Percentiles rank a stretch among this genome's conserved stretches.
Conservation (phyloP, 2,113 vertebrate species). For the Caloenas nicobarica region DNA sequence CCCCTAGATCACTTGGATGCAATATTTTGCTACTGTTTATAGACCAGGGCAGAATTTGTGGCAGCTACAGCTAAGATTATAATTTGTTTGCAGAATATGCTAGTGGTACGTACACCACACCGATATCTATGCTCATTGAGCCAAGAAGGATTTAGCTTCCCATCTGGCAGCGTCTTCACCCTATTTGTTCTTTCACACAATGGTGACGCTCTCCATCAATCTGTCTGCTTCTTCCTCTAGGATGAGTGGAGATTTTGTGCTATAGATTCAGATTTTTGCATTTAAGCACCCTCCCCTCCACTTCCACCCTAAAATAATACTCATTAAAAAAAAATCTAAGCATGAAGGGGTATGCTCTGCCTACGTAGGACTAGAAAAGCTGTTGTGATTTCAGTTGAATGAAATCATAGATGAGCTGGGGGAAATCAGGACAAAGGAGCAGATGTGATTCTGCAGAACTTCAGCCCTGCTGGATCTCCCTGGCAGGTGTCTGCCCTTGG, state of each 20-base stretch:
- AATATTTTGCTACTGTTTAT: background rate
- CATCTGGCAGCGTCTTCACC: slow-evolving; percentile 13
- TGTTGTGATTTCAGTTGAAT: slow-evolving; percentile 25
- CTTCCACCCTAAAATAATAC: slow-evolving; percentile 14
- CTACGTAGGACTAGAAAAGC: slow-evolving; percentile 27
- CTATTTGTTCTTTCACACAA: slow-evolving; percentile 28
- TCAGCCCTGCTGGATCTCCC: background rate
- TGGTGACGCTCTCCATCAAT: background rate
- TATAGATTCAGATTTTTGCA: slow-evolving; percentile 19
- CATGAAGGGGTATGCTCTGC: slow-evolving; percentile 7
- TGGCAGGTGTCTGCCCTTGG: background rate
- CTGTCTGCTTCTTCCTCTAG: slow-evolving; percentile 24
- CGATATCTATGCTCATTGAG: background rate
- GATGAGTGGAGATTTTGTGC: slow-evolving; percentile 20
- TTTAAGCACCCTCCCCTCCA: slow-evolving; percentile 26
- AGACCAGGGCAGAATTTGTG: background rate
- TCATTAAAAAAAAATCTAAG: background rate
- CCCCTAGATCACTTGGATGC: background rate
- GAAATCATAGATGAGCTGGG: slow-evolving; percentile 16
- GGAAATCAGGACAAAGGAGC: slow-evolving; percentile 33
- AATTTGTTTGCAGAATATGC: background rate
- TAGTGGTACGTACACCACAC: background rate
- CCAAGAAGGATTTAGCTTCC: background rate
- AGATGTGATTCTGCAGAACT: slow-evolving; percentile 27
- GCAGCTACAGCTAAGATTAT: background rate